These are phyloP conservation scores for Scartelaos histophorus DNA, from an alignment of 2,113 vertebrate genomes.

Conservation along the genomic window DNA sequence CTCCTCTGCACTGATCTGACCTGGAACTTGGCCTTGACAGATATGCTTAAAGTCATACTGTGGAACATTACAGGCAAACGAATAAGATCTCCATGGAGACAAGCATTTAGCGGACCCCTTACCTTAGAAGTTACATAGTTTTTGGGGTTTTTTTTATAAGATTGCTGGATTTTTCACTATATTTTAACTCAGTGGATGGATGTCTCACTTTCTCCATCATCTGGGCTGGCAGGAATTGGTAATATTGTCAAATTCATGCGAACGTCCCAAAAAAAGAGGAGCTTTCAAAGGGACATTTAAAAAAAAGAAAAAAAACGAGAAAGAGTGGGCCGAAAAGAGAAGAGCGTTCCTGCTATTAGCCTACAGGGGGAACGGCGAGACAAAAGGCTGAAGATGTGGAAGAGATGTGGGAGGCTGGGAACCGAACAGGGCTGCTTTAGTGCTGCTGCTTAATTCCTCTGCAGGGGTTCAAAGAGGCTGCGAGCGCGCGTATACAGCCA, in stretches of 20 bases:
- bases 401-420: constrained; percentile 61
- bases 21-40: no score
- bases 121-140: no score
- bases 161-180: not conserved
- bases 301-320: not conserved
- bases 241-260: constrained; percentile 5
- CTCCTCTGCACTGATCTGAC: no score
- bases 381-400: constrained; percentile 64
- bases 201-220: not conserved
- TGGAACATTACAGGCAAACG: no score
- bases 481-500: constrained; percentile 33
- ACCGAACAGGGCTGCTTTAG: constrained; percentile 53
- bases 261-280: constrained; percentile 23
- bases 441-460: constrained; percentile 72
- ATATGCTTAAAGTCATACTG: no score
- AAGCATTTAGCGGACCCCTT: no score
- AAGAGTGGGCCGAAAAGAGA: not conserved
- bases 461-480: constrained; percentile 70
- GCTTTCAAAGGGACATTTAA: not conserved
- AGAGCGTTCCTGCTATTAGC: constrained; percentile 47
- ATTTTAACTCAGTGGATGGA: no score
- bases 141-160: not conserved
- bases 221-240: not conserved
- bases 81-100: no score
- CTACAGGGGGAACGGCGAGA: constrained; percentile 65